phyloP scores from a whole-genome alignment of 2,888 invertebrate species.

The Abscondita cerata region DNA sequence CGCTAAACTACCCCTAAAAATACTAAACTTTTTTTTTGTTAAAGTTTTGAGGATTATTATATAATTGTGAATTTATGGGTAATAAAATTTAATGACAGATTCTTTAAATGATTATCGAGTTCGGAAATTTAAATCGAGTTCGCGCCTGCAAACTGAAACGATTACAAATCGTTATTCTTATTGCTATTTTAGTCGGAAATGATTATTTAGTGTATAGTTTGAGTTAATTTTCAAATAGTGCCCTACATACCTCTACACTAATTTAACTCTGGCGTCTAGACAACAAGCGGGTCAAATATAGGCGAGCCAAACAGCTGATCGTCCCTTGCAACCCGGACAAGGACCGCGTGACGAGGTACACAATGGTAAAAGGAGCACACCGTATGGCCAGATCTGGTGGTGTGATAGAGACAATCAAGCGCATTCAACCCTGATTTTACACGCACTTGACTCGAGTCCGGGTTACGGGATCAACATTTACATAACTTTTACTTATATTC shows the following conservation, averaged over 20 bases:
- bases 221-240: constrained; percentile 25
- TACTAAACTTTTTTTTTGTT: too few species aligned
- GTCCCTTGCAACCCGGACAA: constrained; percentile 51
- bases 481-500: constrained; percentile 50
- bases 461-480: constrained; percentile 51
- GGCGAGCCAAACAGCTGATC: constrained; percentile 58
- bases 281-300: constrained; percentile 51
- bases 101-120: too few species aligned
- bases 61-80: too few species aligned
- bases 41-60: too few species aligned
- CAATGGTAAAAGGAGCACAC: constrained; percentile 38
- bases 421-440: constrained; percentile 64
- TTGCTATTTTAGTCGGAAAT: too few species aligned
- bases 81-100: too few species aligned
- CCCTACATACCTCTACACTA: constrained; percentile 38
- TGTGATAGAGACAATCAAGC: constrained; percentile 52
- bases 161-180: too few species aligned
- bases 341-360: constrained; percentile 38
- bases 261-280: constrained; percentile 50
- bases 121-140: too few species aligned
- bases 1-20: too few species aligned
- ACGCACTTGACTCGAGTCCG: constrained; percentile 64
- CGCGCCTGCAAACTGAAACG: too few species aligned
- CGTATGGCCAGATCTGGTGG: constrained; percentile 42
- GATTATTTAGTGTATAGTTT: background rate